A percentile compares a stretch with the other conserved stretches of the same genome.
These are phyloP conservation scores for Drosophila vallismaia DNA, from an alignment of 2,888 invertebrate species.

Conservation along the genomic window DNA sequence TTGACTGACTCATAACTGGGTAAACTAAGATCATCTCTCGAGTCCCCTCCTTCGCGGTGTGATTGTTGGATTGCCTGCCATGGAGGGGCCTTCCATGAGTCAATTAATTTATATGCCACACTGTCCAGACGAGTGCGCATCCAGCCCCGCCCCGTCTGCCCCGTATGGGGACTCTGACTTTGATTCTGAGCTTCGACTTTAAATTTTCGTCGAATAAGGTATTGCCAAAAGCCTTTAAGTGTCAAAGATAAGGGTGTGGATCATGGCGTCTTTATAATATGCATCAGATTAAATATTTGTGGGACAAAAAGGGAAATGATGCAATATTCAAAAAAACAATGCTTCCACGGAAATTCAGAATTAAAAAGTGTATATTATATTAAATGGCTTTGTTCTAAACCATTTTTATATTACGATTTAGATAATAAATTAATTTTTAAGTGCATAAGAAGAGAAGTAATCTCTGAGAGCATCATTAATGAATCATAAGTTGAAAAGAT, in stretches of 20 bases:
- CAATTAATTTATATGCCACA: constrained; percentile 69
- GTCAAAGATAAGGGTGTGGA: constrained; percentile 49
- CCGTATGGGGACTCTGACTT: not conserved
- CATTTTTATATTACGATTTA: not conserved
- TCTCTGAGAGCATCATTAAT: not conserved
- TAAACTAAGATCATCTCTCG: constrained; percentile 17
- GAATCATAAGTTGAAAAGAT: constrained; percentile 30
- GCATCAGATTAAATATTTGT: too few relatives aligned
- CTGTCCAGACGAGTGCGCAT: constrained; percentile 64
- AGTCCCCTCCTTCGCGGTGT: not conserved
- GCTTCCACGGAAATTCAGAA: not conserved
- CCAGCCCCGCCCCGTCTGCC: constrained; percentile 48
- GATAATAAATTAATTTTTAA: not conserved
- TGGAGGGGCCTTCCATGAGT: constrained; percentile 58
- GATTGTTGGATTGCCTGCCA: constrained; percentile 14
- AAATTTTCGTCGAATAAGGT: constrained; percentile 12
- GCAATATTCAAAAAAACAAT: not conserved
- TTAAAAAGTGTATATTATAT: not conserved
- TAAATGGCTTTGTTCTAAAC: not conserved
- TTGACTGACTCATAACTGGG: constrained; percentile 54
- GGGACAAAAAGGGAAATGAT: not conserved
- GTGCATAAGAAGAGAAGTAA: constrained; percentile 5
- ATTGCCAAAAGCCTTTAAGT: constrained; percentile 41
- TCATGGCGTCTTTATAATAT: not conserved
- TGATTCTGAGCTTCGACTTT: not conserved